Evolutionary conservation across 1,140 invertebrate species (phyloP).

Genomic region (Lepidurus couesii): DNA sequence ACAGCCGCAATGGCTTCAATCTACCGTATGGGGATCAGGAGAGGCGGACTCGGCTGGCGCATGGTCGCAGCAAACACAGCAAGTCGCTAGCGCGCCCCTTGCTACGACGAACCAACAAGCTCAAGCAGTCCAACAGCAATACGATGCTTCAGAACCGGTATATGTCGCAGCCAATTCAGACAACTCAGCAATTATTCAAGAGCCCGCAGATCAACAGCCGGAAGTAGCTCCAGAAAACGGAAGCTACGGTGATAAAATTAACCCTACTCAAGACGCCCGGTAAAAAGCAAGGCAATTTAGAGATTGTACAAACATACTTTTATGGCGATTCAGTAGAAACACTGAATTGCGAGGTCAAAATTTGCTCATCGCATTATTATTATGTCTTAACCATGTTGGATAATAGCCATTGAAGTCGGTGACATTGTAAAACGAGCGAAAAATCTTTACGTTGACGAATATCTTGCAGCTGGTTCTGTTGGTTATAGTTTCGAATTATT

Average conservation of each 20-base stretch:
- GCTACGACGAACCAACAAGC: background rate
- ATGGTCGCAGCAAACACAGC: background rate
- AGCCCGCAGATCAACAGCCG: background rate
- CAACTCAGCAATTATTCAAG: too few relatives aligned
- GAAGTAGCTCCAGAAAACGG: background rate
- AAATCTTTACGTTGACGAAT: background rate
- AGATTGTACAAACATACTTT: too few relatives aligned
- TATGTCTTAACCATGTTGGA: background rate
- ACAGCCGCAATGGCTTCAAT: background rate
- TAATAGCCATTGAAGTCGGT: background rate
- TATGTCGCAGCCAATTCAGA: background rate
- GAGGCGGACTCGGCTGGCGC: background rate
- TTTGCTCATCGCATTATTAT: too few relatives aligned
- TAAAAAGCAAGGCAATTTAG: too few relatives aligned
- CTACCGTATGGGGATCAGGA: background rate
- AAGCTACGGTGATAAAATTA: too few relatives aligned
- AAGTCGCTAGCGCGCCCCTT: background rate
- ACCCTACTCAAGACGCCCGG: too few relatives aligned
- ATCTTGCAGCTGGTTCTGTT: conserved; percentile 3
- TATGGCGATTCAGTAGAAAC: too few relatives aligned
- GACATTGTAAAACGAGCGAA: background rate
- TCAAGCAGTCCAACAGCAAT: background rate
- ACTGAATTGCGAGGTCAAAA: too few relatives aligned
- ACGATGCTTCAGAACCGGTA: background rate
- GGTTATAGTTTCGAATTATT: background rate